Evolutionary conservation across 2,888 invertebrate genomes (phyloP).

Genomic region (Andricus quercusramuli): DNA sequence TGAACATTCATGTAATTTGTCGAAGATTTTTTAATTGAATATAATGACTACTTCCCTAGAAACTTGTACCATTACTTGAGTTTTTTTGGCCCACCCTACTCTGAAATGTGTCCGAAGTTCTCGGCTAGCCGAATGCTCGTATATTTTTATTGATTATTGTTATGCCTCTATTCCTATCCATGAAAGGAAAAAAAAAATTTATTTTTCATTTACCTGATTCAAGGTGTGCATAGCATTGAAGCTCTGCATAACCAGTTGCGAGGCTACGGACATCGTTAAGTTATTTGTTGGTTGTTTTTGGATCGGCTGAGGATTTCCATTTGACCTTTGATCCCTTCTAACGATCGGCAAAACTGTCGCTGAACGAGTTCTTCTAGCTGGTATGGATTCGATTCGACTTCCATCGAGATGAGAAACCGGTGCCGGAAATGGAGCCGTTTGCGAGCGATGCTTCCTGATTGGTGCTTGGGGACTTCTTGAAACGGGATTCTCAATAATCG

Average conservation of each 20-base stretch:
- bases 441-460: conserved; percentile 66
- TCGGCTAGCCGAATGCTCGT: no score
- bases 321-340: conserved; percentile 32
- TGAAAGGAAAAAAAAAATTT: background rate
- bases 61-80: no score
- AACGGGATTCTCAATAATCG: conserved; percentile 37
- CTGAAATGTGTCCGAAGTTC: no score
- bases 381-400: conserved; percentile 55
- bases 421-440: conserved; percentile 63
- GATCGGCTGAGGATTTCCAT: conserved; percentile 30
- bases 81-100: no score
- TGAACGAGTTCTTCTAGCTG: conserved; percentile 45
- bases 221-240: conserved; percentile 68
- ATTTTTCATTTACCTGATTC: conserved; percentile 53
- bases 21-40: no score
- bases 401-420: conserved; percentile 55
- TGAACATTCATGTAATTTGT: no score
- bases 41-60: no score
- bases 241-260: conserved; percentile 72
- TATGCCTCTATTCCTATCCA: no score
- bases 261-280: conserved; percentile 66
- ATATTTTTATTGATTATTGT: no score
- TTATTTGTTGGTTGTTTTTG: conserved; percentile 59
- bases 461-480: conserved; percentile 68
- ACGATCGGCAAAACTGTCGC: conserved; percentile 42